Base-by-base conservation (phyloP, 2,113 vertebrate species). In the Helogale parvula region DNA sequence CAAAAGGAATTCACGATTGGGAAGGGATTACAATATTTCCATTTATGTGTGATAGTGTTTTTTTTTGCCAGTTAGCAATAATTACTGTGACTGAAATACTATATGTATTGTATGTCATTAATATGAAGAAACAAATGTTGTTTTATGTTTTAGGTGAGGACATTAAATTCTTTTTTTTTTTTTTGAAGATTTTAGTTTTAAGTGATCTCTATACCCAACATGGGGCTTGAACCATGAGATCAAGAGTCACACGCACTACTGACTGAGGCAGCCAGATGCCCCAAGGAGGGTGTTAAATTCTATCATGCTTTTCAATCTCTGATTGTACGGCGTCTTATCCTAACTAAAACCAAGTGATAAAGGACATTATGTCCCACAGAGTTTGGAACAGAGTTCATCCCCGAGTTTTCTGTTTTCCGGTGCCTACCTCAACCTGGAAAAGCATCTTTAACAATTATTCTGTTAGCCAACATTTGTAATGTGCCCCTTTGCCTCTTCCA, bases 121-220 rank as follows among this genome's bases (percentile, higher is more conserved):
- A 63, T 57, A 96, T 52, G 45, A 90, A 38, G 71, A 60, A 92
- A 95, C 71, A 35, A 27, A 21, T 45, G 35, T 33, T 88, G 66
- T 81, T 87, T 54, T 79, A 95, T 29, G 29, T 89, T 95, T 97
- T 60, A 83, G n/a, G 21, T 50, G 63, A 88, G 80, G 50, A 45
- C 12, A 81, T 90, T 85, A 66, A 74, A 15, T 45, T 72, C 7
- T 27, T 45, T 21, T 71, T n/a, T 21, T 72, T 14, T 27, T 45
- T 21, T 71, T n/a, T 21, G 1, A 41, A 74, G 71, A 41, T 45
- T 74, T 74, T 41, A 74, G 25, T 74, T 72, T 74, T 74, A 76
- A 45, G 25, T 76, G 72, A 76, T 76, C 72, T 76, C 38, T 27
- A 45, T 25, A 45, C 72, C 38, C 25, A 76, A 45, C 0, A 25